phyloP scores from a whole-genome alignment of 2,113 vertebrate species.

The Vanacampus margaritifer region DNA sequence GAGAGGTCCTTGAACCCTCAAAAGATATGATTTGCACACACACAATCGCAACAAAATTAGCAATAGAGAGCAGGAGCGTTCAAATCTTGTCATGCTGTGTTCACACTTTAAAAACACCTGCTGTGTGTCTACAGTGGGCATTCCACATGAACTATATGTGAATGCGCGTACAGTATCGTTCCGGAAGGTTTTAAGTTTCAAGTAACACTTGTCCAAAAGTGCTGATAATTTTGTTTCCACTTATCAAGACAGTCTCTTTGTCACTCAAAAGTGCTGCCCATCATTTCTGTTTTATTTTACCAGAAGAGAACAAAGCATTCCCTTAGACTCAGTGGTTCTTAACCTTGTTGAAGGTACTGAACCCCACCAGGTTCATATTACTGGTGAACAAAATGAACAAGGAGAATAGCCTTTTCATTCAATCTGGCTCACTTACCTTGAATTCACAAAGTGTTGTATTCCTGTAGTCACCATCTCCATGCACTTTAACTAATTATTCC shows the following conservation, averaged over 20 bases:
- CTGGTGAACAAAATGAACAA: no score
- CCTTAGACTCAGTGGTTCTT: constrained; percentile 19
- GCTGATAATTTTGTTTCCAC: constrained; percentile 49
- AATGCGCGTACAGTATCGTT: constrained; percentile 22
- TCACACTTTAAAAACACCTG: constrained; percentile 52
- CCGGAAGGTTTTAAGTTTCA: constrained; percentile 43
- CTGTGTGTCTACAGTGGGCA: constrained; percentile 40
- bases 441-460: no score
- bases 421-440: no score
- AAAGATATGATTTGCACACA: constrained; percentile 36
- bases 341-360: no score
- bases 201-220: constrained; percentile 40
- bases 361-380: no score
- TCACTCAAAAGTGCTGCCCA: constrained; percentile 32
- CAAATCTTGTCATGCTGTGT: constrained; percentile 53
- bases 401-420: no score
- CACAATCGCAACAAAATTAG: constrained; percentile 17
- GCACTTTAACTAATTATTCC: no score
- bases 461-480: no score
- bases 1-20: constrained; percentile 50
- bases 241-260: constrained; percentile 26
- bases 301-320: constrained; percentile 28
- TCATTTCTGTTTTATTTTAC: constrained; percentile 30
- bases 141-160: constrained; percentile 47
- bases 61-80: constrained; percentile 52